Evolutionary conservation across 2,797 vertebrate genomes (phyloP).

Genomic region (Aulostomus chinensis): DNA sequence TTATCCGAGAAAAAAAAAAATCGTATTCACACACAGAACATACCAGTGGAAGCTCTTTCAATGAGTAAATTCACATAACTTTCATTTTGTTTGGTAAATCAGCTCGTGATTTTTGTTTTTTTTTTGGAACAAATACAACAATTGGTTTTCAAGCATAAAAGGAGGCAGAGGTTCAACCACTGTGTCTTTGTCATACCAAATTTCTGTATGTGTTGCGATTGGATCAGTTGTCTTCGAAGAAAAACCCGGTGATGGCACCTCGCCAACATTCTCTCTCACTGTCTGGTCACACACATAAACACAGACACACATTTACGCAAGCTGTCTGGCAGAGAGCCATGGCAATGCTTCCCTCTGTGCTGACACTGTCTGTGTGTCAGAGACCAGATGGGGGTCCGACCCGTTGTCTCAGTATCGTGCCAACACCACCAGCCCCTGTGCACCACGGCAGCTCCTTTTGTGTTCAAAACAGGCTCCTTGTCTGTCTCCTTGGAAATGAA

Average conservation of each 20-base stretch:
- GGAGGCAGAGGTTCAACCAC: background rate
- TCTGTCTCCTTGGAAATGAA: slow-evolving; percentile 24
- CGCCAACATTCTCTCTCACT: slow-evolving; percentile 62
- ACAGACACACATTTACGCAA: slow-evolving; percentile 38
- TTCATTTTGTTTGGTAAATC: slow-evolving; percentile 13
- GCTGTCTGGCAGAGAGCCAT: slow-evolving; percentile 61
- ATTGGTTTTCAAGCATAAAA: slow-evolving; percentile 7
- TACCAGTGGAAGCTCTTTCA: no score
- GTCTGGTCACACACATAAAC: slow-evolving; percentile 56
- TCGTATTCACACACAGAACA: no score
- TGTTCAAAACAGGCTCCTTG: slow-evolving; percentile 45
- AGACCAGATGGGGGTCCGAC: slow-evolving; percentile 73
- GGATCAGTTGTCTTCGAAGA: slow-evolving; percentile 45
- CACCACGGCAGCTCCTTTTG: slow-evolving; percentile 54
- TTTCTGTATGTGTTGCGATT: slow-evolving; percentile 2
- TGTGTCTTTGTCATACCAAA: slow-evolving; percentile 6
- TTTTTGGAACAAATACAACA: no score
- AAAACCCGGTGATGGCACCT: slow-evolving; percentile 47
- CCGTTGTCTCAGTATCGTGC: slow-evolving; percentile 51
- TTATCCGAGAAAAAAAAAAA: no score
- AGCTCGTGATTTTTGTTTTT: slow-evolving; percentile 11
- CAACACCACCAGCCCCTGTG: slow-evolving; percentile 55
- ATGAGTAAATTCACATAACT: no score
- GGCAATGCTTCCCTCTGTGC: slow-evolving; percentile 39
- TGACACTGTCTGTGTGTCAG: slow-evolving; percentile 15